Percentiles rank a stretch among this genome's conserved stretches.
Conservation (phyloP, 2,888 invertebrate genomes). For the Lasioglossum figueresi region DNA sequence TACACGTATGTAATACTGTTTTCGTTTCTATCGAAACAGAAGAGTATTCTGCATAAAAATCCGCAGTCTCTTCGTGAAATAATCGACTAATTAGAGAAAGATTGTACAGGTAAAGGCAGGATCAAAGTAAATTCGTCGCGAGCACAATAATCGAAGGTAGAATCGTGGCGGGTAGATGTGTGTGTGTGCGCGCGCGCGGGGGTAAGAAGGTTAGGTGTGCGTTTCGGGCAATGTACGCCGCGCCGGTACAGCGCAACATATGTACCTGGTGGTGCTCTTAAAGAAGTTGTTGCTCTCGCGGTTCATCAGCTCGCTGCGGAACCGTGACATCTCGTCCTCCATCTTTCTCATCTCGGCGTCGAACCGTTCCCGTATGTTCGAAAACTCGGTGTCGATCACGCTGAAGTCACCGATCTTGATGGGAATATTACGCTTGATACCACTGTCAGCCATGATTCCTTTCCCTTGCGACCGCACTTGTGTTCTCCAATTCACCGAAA, state of each 20-base stretch:
- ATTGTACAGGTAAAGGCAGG: neutral
- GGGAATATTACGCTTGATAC: conserved; percentile 94
- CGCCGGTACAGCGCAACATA: conserved; percentile 72
- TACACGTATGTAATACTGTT: too few relatives aligned
- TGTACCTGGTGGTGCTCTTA: conserved; percentile 95
- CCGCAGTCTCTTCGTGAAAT: too few relatives aligned
- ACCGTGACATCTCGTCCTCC: conserved; percentile 99
- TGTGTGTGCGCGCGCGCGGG: conserved; percentile 19
- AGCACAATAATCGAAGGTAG: conserved; percentile 13
- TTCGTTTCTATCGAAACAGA: too few relatives aligned
- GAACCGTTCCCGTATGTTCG: conserved; percentile 97
- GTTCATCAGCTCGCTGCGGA: conserved; percentile 96
- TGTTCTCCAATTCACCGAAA: conserved; percentile 52
- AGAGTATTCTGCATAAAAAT: too few relatives aligned
- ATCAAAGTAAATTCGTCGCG: conserved; percentile 10
- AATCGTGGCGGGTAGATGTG: conserved; percentile 23
- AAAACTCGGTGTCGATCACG: conserved; percentile 98
- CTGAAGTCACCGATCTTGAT: conserved; percentile 97
- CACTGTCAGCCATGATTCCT: conserved; percentile 91
- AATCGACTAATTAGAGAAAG: neutral
- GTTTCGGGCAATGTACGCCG: conserved; percentile 7
- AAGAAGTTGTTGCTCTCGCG: conserved; percentile 96
- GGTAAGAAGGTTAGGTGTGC: conserved; percentile 54
- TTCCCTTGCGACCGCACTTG: conserved; percentile 38
- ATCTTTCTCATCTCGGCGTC: conserved; percentile 99